Conservation (phyloP, 2,888 invertebrate species). For the Zootermopsis nevadensis region DNA sequence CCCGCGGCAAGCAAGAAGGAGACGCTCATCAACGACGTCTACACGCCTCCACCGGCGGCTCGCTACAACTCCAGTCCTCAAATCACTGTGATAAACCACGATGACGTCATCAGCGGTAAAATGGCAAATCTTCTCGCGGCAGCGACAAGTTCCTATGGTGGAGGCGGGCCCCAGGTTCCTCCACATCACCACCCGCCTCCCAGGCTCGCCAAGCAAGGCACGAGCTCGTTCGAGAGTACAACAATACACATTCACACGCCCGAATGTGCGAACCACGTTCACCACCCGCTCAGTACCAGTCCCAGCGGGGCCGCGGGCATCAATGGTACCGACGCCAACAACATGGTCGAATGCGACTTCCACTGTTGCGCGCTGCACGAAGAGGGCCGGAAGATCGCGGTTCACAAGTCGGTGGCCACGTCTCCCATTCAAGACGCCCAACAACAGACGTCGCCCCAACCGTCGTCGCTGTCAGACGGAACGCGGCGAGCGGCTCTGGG, state of each 20-base stretch:
- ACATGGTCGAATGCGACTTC: slow-evolving; percentile 86
- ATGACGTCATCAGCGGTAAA: slow-evolving; percentile 71
- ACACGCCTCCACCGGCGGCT: slow-evolving; percentile 59
- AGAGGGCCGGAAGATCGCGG: slow-evolving; percentile 90
- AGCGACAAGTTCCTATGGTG: slow-evolving; percentile 63
- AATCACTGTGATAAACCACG: slow-evolving; percentile 95
- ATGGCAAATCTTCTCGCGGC: slow-evolving; percentile 58
- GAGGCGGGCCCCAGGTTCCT: slow-evolving; percentile 56
- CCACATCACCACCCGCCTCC: slow-evolving; percentile 58
- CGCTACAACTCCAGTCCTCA: slow-evolving; percentile 76
- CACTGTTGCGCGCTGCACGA: slow-evolving; percentile 96
- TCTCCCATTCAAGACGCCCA: slow-evolving; percentile 88
- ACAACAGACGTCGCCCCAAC: slow-evolving; percentile 63
- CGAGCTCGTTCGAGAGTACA: slow-evolving; percentile 76
- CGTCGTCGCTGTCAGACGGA: slow-evolving; percentile 59
- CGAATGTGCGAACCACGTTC: slow-evolving; percentile 79
- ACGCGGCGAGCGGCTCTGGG: slow-evolving; percentile 51
- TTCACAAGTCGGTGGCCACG: slow-evolving; percentile 92
- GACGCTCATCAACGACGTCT: slow-evolving; percentile 72
- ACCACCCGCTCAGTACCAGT: slow-evolving; percentile 74
- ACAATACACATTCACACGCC: slow-evolving; percentile 85
- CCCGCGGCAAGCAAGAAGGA: slow-evolving; percentile 63
- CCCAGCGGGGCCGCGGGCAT: slow-evolving; percentile 61
- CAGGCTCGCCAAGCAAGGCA: slow-evolving; percentile 67
- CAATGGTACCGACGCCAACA: slow-evolving; percentile 67